Evolutionary conservation across 2,888 invertebrate species (phyloP), one percentile per base, ranked within the genome.

Genomic region (Dyspetes luteomarginatus): DNA sequence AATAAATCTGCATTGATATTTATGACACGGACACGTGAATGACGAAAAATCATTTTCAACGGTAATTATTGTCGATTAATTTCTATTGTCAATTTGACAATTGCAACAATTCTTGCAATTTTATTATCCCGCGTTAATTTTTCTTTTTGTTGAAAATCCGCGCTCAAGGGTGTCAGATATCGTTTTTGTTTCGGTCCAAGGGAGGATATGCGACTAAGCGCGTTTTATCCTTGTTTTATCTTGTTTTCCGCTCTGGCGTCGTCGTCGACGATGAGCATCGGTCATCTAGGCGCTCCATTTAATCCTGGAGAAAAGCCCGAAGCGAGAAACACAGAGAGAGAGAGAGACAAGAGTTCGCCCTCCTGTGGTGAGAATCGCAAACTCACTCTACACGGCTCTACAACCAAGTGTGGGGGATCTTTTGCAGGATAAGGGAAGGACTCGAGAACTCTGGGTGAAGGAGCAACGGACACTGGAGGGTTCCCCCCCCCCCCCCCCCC

Each of bases 281-380:
- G 91, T 91, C 91, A 91, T 91, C 91, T 88, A 89, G 89, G 87
- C 91, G 91, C 88, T 91, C 91, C 90, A 91, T 91, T 91, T 91
- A 91, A 91, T 91, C 91, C 91, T 86, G 84, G 78, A 88, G 88
- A 88, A 90, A 90, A 88, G 87, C 87, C 86, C 52, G 50, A 48
- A 52, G 62, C 30, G 67, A 48, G 19, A 36, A 50, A 73, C 50
- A 50, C 52, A 73, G 22, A 36, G 22, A 60, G 48, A 48, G 48
- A 48, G 48, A 48, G 15, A 60, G 64, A 26, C 30, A 4, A 43
- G 41, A 52, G 55, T n/a, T 48, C 64, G 64, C 65, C 64, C 73
- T 77, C 81, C 81, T 56, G 69, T 65, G 64, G 77, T 43, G 81
- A 65, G 22, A 72, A 41, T 68, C 68, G 77, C 56, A 77, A 81